A percentile compares a stretch with the other conserved stretches of the same genome.
phyloP scores from a whole-genome alignment of 35 echinoderm and acorn worm species.

The Apostichopus parvimensis region DNA sequence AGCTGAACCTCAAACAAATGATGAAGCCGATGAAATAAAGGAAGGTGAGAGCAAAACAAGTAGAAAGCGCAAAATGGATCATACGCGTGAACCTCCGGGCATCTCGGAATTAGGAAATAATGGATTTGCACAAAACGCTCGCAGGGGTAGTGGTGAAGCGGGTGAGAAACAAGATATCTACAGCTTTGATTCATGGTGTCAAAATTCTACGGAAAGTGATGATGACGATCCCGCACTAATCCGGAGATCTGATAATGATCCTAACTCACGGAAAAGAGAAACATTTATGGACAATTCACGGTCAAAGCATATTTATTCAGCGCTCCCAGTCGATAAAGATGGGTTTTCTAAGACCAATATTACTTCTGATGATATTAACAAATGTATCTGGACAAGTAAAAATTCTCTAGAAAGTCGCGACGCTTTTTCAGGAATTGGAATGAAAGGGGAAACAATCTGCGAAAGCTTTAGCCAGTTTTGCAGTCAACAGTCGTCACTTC shows the following conservation, averaged over 20 bases:
- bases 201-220: neutral
- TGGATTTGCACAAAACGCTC: neutral
- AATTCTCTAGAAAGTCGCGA: neutral
- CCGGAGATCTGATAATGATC: neutral
- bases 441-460: neutral
- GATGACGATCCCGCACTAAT: neutral
- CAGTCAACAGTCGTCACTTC: slow-evolving; percentile 16
- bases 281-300: neutral
- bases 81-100: too few relatives aligned
- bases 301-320: neutral
- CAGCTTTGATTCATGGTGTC: too few relatives aligned
- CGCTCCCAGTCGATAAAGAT: neutral
- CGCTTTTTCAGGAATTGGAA: neutral
- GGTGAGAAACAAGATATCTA: neutral
- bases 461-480: slow-evolving; percentile 28
- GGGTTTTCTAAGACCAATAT: neutral
- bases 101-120: too few relatives aligned
- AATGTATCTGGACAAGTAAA: neutral
- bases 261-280: neutral
- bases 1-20: neutral
- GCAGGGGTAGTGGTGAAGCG: neutral
- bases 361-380: neutral
- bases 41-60: neutral
- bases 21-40: neutral
- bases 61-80: neutral